Conservation (phyloP, 2,888 invertebrate genomes). For the Drosophila nr. medialis region DNA sequence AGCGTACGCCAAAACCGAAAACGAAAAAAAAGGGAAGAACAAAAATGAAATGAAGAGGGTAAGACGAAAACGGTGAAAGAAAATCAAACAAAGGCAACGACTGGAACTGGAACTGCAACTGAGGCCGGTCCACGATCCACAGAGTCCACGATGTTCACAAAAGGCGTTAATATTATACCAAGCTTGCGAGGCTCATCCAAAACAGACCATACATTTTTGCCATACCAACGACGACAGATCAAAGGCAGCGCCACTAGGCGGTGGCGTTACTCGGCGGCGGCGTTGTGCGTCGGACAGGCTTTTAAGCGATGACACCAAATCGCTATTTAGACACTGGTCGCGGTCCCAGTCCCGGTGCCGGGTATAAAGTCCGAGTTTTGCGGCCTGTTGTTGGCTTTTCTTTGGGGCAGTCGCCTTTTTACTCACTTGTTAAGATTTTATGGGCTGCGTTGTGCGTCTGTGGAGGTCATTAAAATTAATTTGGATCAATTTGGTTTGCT, state of each 20-base stretch:
- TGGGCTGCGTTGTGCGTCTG: constrained; percentile 57
- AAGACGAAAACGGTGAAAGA: constrained; percentile 24
- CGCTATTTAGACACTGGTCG: constrained; percentile 83
- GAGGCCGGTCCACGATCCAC: constrained; percentile 20
- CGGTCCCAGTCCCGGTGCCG: constrained; percentile 30
- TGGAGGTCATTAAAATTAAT: constrained; percentile 84
- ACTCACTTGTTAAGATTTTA: constrained; percentile 66
- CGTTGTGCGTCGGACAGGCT: constrained; percentile 81
- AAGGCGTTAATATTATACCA: constrained; percentile 74
- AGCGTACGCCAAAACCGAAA: constrained; percentile 82
- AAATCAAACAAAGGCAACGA: constrained; percentile 58
- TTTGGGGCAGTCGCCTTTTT: constrained; percentile 41
- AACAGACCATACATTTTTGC: constrained; percentile 65
- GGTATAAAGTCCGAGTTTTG: constrained; percentile 1
- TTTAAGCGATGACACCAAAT: constrained; percentile 85
- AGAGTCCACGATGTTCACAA: constrained; percentile 31
- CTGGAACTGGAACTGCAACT: constrained; percentile 53
- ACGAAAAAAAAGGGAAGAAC: constrained; percentile 19
- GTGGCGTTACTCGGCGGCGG: constrained; percentile 75
- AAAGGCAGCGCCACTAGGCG: constrained; percentile 73
- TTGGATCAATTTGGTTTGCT: constrained; percentile 84
- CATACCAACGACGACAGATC: constrained; percentile 71
- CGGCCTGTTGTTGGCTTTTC: constrained; percentile 29
- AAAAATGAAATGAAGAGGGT: constrained; percentile 25
- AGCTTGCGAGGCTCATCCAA: constrained; percentile 39